These are phyloP conservation scores for Corythucha ciliata DNA, from an alignment of 2,888 invertebrate species.

Conservation along the genomic window DNA sequence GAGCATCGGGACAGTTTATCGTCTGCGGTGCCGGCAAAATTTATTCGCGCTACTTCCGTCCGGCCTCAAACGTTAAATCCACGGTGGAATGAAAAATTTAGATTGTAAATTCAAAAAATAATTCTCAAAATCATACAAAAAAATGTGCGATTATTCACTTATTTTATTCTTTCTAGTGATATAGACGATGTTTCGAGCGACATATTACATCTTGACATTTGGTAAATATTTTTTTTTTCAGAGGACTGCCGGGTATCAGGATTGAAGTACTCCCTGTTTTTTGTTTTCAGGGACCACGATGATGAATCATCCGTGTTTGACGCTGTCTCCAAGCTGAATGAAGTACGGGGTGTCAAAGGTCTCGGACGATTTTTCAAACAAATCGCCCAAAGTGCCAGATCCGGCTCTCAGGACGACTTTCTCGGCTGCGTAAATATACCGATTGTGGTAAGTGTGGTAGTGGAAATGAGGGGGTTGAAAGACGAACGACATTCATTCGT, in stretches of 20 bases:
- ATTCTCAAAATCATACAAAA: slow-evolving; percentile 12
- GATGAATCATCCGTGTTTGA: slow-evolving; percentile 93
- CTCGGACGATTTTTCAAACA: slow-evolving; percentile 94
- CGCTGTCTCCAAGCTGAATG: slow-evolving; percentile 89
- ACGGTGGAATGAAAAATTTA: slow-evolving; percentile 92
- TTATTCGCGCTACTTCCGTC: slow-evolving; percentile 88
- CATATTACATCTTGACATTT: slow-evolving; percentile 76
- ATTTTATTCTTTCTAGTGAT: slow-evolving; percentile 51
- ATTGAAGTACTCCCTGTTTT: background rate
- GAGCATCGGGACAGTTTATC: slow-evolving; percentile 71
- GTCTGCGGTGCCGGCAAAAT: slow-evolving; percentile 78
- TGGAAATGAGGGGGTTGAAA: background rate
- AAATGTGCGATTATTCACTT: slow-evolving; percentile 5
- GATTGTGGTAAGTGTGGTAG: slow-evolving; percentile 45
- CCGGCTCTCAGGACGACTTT: slow-evolving; percentile 89
- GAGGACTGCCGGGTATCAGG: background rate
- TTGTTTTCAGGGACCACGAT: slow-evolving; percentile 70
- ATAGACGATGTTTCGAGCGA: slow-evolving; percentile 80
- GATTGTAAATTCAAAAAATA: slow-evolving; percentile 66
- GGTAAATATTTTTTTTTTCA: slow-evolving; percentile 44
- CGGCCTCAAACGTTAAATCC: slow-evolving; percentile 88
- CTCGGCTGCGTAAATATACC: slow-evolving; percentile 76
- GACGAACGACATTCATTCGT: background rate
- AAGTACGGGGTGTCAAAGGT: slow-evolving; percentile 87
- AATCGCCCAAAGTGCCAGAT: slow-evolving; percentile 91